Conservation (phyloP, 2,113 vertebrate genomes). For the Accipiter cooperii region DNA sequence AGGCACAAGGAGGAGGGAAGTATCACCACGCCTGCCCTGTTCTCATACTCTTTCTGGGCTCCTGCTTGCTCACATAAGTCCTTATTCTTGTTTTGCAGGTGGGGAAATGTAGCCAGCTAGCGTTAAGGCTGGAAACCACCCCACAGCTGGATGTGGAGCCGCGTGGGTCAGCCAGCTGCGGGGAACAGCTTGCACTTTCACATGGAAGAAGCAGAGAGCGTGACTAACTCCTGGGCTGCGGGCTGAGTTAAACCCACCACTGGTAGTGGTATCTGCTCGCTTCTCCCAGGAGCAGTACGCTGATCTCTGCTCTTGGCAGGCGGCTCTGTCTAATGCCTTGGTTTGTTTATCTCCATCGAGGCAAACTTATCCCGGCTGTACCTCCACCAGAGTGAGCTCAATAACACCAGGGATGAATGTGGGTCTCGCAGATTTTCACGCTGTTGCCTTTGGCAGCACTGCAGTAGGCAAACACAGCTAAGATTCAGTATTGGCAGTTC, state of each 20-base stretch:
- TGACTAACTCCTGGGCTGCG: neutral
- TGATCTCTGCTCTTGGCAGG: neutral
- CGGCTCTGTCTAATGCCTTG: neutral
- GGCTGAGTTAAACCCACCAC: neutral
- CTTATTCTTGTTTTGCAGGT: neutral
- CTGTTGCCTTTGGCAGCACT: slow-evolving; percentile 11
- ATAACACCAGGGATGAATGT: neutral
- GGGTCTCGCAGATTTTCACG: neutral
- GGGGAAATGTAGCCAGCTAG: neutral
- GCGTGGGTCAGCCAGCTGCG: neutral
- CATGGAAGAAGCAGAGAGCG: neutral
- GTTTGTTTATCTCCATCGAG: neutral
- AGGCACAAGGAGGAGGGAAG: neutral
- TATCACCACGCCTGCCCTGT: neutral
- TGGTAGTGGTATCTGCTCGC: neutral
- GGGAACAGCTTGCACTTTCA: neutral
- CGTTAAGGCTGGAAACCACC: neutral
- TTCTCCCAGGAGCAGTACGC: neutral
- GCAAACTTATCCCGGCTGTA: neutral
- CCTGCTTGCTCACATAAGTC: neutral
- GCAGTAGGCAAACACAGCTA: neutral
- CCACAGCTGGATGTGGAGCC: neutral
- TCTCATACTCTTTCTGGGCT: neutral
- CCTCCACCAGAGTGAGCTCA: neutral
- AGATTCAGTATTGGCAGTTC: neutral